Evolutionary conservation across 2,888 invertebrate species (phyloP), one percentile per base, ranked within the genome.

Genomic region (Macrophya alboannulata): DNA sequence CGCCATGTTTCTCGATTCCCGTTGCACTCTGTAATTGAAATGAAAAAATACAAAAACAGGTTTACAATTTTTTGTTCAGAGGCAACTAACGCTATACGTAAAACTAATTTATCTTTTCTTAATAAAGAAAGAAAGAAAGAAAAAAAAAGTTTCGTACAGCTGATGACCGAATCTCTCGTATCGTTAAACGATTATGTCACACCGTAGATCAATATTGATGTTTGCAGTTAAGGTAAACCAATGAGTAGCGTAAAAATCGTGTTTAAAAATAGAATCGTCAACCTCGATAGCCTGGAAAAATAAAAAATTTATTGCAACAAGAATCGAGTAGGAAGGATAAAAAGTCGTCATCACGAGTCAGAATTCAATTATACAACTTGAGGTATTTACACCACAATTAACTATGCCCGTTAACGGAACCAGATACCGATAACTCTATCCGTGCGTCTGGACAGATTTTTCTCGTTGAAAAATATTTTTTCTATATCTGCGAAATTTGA

Each of bases 181-280:
- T 74, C 45, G 45, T 17, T 10, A 25, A 74, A 74, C 74, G 45
- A 74, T 74, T 74, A 74, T 74, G 74, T 74, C 45, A 74, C 21
- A 45, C 10, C 45, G 43, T 31, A 43, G 9, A 72, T 43, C 72
- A 21, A 45, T 72, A 43, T 72, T 72, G 72, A 72, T 45, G 6
- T 43, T 43, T 43, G 45, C 21, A 6, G n/a, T 72, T 72, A n/a
- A 6, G n/a, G 17, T 72, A 45, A 17, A 72, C 40, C 43, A 9
- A 10, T 3, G 65, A 65, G 65, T 21, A 65, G 10, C n/a, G 72
- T 45, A 21, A 8, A 45, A 43, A 43, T 9, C 10, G 4, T 6
- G 17, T 0, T 0, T 43, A 72, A 72, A 72, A 72, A 40, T 72
- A 72, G 10, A 72, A 43, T 72, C 72, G 43, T 45, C 45, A 43